phyloP scores from a whole-genome alignment of 2,888 invertebrate species.

The Pristionchus maxplancki region DNA sequence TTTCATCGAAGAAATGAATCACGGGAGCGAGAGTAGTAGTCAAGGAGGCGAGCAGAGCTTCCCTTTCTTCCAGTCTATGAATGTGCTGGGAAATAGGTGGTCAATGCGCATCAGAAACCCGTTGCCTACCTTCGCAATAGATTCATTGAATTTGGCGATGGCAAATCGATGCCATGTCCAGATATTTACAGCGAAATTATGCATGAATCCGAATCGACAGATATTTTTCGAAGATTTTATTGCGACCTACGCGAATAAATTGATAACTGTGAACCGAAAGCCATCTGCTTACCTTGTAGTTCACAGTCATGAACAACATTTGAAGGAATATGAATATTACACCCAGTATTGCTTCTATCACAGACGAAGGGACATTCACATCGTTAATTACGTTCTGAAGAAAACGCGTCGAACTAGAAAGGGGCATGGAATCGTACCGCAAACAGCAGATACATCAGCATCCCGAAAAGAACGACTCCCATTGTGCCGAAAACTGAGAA shows the following conservation, averaged over 20 bases:
- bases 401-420: not conserved
- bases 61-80: not conserved
- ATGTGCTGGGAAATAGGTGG: not conserved
- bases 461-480: constrained; percentile 21
- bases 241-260: not conserved
- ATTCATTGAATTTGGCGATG: not conserved
- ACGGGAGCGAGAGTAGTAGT: not conserved
- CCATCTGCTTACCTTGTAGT: not conserved
- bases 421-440: not conserved
- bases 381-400: not conserved
- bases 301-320: constrained; percentile 10
- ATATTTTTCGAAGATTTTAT: constrained; percentile 11
- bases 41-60: not conserved
- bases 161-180: constrained; percentile 39
- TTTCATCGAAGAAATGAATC: not conserved
- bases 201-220: constrained; percentile 48
- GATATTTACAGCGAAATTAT: not conserved
- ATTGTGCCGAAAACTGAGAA: constrained; percentile 1
- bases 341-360: not conserved
- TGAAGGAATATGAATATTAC: not conserved
- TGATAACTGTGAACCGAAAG: not conserved
- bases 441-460: not conserved
- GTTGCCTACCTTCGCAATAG: not conserved
- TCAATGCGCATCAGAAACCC: not conserved
- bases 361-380: not conserved